Base-by-base conservation (phyloP, 2,888 invertebrate species). In the Anthoptus insignis region DNA sequence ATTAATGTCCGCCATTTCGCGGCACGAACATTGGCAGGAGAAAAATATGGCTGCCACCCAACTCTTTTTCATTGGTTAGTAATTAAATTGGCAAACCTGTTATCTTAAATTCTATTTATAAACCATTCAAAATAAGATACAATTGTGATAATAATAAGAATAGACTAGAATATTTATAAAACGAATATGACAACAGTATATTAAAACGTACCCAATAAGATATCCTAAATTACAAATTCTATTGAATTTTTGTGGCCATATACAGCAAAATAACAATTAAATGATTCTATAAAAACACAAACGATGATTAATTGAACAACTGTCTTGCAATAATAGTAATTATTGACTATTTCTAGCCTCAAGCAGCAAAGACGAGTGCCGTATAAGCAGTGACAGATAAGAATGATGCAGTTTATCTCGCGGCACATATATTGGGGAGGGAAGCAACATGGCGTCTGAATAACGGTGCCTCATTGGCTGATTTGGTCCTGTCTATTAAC, bases 11-110 rank as follows among this genome's bases (percentile, higher is more conserved):
- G n/a, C n/a, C n/a, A n/a, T n/a, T 74, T 76, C 71, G 66, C 59
- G 32, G 53, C 24, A 52, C 59, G 13, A 42, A 16, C 13, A 66
- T 67, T 77, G 81, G 84, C 79, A 78, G 84, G 82, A 81, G 77
- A 76, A 77, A 66, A 78, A 87, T 34, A 91, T 90, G 89, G 90
- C 89, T 76, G 69, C 69, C 32, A 11, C 66, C 73, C 47, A 24
- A 14, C 37, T 42, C 9, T 42, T 4, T 9, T 9, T 42, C 11
- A 42, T 19, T 42, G 19, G 42, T 42, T 42, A 21, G 9, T 11
- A n/a, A 19, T 37, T 14, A 42, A 42, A 19, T 19, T 42, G 9
- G 14, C 39, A 39, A 39, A 16, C 14, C 39, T 39, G 14, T 39
- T 14, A 14, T 1, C 13, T 34, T n/a, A n/a, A n/a, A 13, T 34